These are phyloP conservation scores for Nephotettix cincticeps DNA, from an alignment of 1,140 invertebrate genomes.

Conservation along the genomic window DNA sequence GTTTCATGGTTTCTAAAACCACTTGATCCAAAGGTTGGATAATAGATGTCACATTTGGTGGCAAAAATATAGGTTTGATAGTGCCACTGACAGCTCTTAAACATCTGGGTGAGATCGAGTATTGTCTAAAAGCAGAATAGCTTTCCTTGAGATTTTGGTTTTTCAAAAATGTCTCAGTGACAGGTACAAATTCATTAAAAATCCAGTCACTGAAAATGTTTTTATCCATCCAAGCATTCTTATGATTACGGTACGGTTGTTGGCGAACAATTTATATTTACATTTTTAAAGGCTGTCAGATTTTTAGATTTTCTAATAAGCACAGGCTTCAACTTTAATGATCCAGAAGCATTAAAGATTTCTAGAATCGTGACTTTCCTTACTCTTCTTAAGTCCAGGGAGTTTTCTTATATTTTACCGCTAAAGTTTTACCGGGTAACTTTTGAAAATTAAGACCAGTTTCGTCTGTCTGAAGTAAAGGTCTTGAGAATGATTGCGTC, in stretches of 20 bases:
- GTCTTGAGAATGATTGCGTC: neutral
- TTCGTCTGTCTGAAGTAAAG: neutral
- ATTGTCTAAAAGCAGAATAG: neutral
- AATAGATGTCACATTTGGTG: neutral
- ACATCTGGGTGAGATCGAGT: neutral
- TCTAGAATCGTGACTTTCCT: neutral
- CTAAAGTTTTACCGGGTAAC: neutral
- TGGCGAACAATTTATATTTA: neutral
- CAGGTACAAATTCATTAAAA: slow-evolving; percentile 1
- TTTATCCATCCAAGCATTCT: neutral
- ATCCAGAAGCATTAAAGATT: neutral
- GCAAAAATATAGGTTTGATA: neutral
- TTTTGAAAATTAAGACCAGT: slow-evolving; percentile 9
- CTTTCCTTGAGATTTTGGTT: neutral
- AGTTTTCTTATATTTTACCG: neutral
- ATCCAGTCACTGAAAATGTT: neutral
- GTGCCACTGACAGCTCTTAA: neutral
- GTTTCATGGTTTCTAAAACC: neutral
- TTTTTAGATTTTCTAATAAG: slow-evolving; percentile 4
- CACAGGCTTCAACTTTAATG: neutral
- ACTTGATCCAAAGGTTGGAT: neutral
- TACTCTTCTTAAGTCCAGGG: neutral
- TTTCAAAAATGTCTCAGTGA: slow-evolving; percentile 1
- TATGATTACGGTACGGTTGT: neutral
- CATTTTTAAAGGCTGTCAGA: neutral